These are phyloP conservation scores for Phoxinus dragarum DNA, from an alignment of 2,797 vertebrate species.

Conservation along the genomic window DNA sequence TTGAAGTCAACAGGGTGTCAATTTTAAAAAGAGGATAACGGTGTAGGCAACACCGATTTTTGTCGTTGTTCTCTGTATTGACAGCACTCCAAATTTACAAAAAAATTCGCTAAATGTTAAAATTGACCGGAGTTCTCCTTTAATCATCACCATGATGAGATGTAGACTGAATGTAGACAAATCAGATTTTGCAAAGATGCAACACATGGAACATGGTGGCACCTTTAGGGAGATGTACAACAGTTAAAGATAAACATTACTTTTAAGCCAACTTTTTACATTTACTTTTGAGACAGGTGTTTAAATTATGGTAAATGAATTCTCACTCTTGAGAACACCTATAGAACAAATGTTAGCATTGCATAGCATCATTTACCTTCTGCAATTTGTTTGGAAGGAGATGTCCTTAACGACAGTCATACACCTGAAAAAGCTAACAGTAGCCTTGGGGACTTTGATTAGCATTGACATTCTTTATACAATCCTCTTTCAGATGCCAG, in stretches of 20 bases:
- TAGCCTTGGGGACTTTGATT: neutral
- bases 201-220: neutral
- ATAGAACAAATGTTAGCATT: conserved; percentile 14
- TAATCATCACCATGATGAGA: neutral
- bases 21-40: too few species aligned
- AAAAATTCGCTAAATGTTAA: too few species aligned
- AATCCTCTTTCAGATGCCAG: neutral
- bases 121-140: too few species aligned
- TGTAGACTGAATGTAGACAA: neutral
- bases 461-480: neutral
- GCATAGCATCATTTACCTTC: neutral
- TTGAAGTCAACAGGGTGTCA: too few species aligned
- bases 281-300: neutral
- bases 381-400: neutral
- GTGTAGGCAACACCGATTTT: too few species aligned
- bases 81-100: too few species aligned
- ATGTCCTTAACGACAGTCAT: neutral
- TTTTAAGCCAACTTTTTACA: neutral
- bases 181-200: neutral
- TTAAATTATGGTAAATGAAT: neutral
- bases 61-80: too few species aligned
- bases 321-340: neutral
- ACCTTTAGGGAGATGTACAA: neutral
- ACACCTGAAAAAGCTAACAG: conserved; percentile 7
- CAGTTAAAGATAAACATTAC: neutral